Percentiles rank a stretch among this genome's conserved stretches.
phyloP scores from a whole-genome alignment of 2,113 vertebrate species.

The Oenanthe melanoleuca region DNA sequence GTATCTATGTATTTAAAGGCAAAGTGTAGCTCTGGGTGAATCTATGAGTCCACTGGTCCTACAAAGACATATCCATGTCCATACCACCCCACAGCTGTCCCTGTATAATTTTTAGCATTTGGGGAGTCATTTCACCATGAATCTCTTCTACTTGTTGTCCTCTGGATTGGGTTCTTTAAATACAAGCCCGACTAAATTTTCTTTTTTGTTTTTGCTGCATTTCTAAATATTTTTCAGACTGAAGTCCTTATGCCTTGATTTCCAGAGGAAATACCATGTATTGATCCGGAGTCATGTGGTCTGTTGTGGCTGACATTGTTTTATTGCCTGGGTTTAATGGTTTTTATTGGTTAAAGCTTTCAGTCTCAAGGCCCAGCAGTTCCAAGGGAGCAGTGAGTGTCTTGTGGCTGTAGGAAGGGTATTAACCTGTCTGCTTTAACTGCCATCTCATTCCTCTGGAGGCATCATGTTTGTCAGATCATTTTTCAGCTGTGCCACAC shows the following conservation, averaged over 20 bases:
- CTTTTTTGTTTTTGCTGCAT: not conserved
- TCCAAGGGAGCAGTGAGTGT: slow-evolving; percentile 16
- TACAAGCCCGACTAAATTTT: not conserved
- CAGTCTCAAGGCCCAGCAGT: slow-evolving; percentile 32
- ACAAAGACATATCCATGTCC: not conserved
- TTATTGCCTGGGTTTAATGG: slow-evolving; percentile 57
- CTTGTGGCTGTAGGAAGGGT: slow-evolving; percentile 40
- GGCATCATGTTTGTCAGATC: slow-evolving; percentile 73
- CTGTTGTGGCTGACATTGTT: slow-evolving; percentile 31
- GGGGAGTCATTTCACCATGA: not conserved
- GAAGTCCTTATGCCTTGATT: not conserved
- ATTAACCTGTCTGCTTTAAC: slow-evolving; percentile 68
- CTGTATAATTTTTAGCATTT: not conserved
- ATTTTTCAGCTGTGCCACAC: slow-evolving; percentile 65
- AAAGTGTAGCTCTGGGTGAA: not conserved
- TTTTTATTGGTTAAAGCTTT: slow-evolving; percentile 63
- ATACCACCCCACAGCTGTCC: not conserved
- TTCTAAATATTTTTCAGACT: not conserved
- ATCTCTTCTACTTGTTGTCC: not conserved
- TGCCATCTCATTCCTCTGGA: slow-evolving; percentile 59
- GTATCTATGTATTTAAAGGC: not conserved
- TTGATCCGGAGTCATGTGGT: not conserved
- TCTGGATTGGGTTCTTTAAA: not conserved
- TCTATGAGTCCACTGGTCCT: not conserved
- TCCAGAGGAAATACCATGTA: slow-evolving; percentile 23